Evolutionary conservation across 2,797 vertebrate species (phyloP), one percentile per base, ranked within the genome.

Genomic region (Acanthurus tractus): DNA sequence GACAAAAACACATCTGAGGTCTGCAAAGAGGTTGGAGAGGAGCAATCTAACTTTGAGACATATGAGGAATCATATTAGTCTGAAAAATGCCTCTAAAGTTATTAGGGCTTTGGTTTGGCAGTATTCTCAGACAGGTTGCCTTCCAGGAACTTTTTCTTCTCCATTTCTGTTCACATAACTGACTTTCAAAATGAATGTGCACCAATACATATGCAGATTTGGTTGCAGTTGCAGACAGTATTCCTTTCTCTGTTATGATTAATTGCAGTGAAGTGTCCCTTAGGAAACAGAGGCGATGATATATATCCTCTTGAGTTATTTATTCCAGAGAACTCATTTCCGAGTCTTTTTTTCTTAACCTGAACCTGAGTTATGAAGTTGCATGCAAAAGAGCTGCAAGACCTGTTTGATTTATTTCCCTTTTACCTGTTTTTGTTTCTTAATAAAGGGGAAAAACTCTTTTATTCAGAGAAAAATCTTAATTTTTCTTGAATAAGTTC

Each of bases 1-100:
- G 54, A 69, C 57, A 79, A 57, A 38, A 56, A 78, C 72, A 66
- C 49, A 74, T 63, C 50, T 25, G 59, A 85, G 68, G 78, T 63
- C 74, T 82, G 36, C 14, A 5, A 4, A 0, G 49, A 59, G 14
- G 36, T 29, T 59, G 11, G 13, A 14, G 10, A 20, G 70, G 65
- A 12, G 29, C 45, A 56, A 74, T 70, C 12, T 13, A 34, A 69
- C 3, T 53, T 11, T 1, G 0, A 70, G 8, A 61, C 17, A 25
- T 15, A 23, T 34, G 40, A 49, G 56, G 8, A 63, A 66, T 18
- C 15, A 42, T 57, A 53, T 66, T 45, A 48, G 53, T 36, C 8
- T 68, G 15, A 59, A 18, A 70, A 61, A 49, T 44, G 11, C 29
- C 25, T 49, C 42, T 56, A 7, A 68, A 71, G 50, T 67, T 65